Percentiles rank a stretch among this genome's conserved stretches.
Evolutionary conservation across 2,113 vertebrate genomes (phyloP).

Genomic region (Embiotoca jacksoni): DNA sequence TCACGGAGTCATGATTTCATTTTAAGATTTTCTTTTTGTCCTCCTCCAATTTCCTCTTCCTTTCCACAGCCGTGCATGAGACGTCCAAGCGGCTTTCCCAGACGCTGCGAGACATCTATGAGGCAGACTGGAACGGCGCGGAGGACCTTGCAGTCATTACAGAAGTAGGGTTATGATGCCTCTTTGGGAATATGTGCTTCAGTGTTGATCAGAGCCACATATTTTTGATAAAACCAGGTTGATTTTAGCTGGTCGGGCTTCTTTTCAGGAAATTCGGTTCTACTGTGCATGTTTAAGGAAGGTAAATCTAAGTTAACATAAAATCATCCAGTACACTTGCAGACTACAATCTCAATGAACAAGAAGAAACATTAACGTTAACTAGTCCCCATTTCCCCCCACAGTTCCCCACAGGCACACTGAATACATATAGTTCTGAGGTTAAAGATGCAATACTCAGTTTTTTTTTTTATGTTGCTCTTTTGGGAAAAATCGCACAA

Average conservation of each 20-base stretch:
- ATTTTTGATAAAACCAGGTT: background rate
- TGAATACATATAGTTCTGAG: no score
- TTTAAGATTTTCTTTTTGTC: background rate
- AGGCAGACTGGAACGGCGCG: slow-evolving; percentile 88
- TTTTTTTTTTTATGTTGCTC: no score
- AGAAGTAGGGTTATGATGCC: slow-evolving; percentile 78
- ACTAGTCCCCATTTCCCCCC: no score
- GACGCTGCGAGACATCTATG: slow-evolving; percentile 92
- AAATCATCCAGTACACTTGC: background rate
- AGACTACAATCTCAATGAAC: background rate
- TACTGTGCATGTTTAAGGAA: no score
- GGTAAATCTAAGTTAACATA: background rate
- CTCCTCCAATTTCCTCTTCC: background rate
- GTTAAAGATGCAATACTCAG: no score
- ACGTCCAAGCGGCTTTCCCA: slow-evolving; percentile 91
- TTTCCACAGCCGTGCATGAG: slow-evolving; percentile 89
- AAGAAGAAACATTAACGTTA: no score
- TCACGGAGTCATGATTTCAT: slow-evolving; percentile 23
- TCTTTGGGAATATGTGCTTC: background rate
- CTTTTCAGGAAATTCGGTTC: background rate
- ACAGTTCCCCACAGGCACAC: background rate
- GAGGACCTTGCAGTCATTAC: slow-evolving; percentile 88
- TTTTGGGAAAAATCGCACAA: no score
- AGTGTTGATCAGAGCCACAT: no score
- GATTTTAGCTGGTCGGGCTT: background rate